Evolutionary conservation across 2,113 vertebrate genomes (phyloP), one percentile per base, ranked within the genome.

Genomic region (Grammomys surdaster): DNA sequence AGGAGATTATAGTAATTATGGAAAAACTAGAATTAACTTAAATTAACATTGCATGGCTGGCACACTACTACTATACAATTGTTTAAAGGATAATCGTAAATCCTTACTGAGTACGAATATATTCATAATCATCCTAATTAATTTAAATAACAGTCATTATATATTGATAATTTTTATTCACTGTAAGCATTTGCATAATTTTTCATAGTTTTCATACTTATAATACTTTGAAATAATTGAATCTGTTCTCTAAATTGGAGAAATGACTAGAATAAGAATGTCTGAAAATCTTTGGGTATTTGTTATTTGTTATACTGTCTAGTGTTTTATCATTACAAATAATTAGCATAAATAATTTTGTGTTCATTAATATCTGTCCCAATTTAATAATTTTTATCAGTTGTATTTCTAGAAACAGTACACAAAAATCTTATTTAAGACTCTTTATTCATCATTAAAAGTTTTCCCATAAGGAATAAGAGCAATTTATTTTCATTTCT

Each of bases 271-370:
- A 28, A 33, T 78, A 26, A 73, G 77, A 12, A 72, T 22, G 56
- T 78, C 31, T 72, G 0, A n/a, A 46, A 93, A 89, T 14, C 60
- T 58, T 65, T 40, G 70, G 13, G 33, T 20, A 5, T 87, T 86
- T 86, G 19, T 31, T 7, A 13, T 24, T 69, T 88, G 31, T 93
- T 88, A 88, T 3, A 65, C 0, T 6, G 46, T 85, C 72, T 81
- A 70, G 0, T 75, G 60, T 78, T 97, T 85, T 36, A 93, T 58
- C 88, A 4, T 92, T 92, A 92, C 3, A 70, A 80, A 96, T 81
- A 65, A 43, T 72, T 48, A 19, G 46, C 78, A 13, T 80, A 72
- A 91, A 84, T 13, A 70, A n/a, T 24, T 28, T 81, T 93, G 10
- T 40, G 11, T 69, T 92, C n/a, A 81, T 88, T 92, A 80, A 81